Evolutionary conservation across 2,113 vertebrate genomes (phyloP), one percentile per base, ranked within the genome.

Genomic region (Noctilio leporinus): DNA sequence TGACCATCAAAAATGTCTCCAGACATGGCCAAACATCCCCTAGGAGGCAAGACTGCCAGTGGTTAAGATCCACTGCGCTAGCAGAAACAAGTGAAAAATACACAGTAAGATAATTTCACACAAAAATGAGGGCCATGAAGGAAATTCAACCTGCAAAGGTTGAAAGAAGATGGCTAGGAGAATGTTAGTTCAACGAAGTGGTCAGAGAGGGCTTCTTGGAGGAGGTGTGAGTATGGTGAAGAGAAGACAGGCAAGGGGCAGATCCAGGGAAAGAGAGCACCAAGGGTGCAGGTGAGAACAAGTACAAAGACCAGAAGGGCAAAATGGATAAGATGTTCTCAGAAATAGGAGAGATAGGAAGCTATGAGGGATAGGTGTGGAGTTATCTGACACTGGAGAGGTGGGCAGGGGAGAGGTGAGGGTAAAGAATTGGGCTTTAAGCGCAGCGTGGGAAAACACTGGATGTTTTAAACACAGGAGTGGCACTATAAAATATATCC

Each of bases 71-170:
- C 24, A 51, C 33, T 40, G 5, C 28, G 47, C 30, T 19, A 17
- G 4, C 0, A 38, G 65, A 65, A 80, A 55, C 6, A 19, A 24
- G 80, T 80, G 81, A 30, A 59, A 91, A 26, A 20, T 0, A 7
- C 0, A 55, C 26, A 55, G 14, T 9, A 47, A 77, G 75, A 1
- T 69, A 20, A 49, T 53, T 2, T 51, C 59, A 17, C 10, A 80
- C 1, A 11, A 1, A 0, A 47, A 11, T 6, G 6, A 35, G 3
- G 1, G 24, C 43, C 1, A 4, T 3, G 51, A 28, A 55, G 45
- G 20, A 40, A 69, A 43, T 17, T 35, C 30, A 59, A 3, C 28
- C 62, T 55, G 38, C 30, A 26, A 80, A 40, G 38, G 5, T 55
- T 59, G 43, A 73, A 20, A 10, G 33, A 82, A 69, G 43, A 49